Evolutionary conservation across 2,888 invertebrate species (phyloP).

Genomic region (Drosophila cognata): DNA sequence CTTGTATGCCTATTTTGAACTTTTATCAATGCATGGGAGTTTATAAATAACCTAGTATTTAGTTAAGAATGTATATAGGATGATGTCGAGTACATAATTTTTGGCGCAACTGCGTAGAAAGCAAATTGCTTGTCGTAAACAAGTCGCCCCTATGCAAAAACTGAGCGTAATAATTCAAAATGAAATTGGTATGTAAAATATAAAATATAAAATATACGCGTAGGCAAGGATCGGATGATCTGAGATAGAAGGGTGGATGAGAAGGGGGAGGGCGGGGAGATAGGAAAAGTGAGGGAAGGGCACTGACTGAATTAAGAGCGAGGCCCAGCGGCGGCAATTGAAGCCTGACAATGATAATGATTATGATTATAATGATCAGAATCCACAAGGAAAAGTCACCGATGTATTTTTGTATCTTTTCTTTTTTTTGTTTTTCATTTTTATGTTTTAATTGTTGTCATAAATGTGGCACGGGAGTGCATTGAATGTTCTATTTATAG

Average conservation of each 20-base stretch:
- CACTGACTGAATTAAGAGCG: conserved; percentile 25
- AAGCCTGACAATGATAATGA: conserved; percentile 32
- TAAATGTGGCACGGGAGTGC: conserved; percentile 43
- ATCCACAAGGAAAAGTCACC: conserved; percentile 1
- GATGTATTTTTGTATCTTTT: conserved; percentile 10
- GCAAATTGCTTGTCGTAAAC: conserved; percentile 71
- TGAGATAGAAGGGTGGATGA: not conserved
- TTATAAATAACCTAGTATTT: conserved; percentile 38
- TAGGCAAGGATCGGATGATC: conserved; percentile 20
- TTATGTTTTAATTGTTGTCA: conserved; percentile 53
- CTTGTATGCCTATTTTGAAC: conserved; percentile 56
- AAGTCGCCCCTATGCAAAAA: conserved; percentile 51
- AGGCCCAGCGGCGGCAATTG: conserved; percentile 27
- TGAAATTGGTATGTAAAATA: conserved; percentile 36
- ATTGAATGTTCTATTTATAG: conserved; percentile 49
- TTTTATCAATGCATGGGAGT: conserved; percentile 63
- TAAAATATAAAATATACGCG: conserved; percentile 11
- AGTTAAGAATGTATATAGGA: not conserved
- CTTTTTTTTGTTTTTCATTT: conserved; percentile 23
- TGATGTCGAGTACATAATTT: conserved; percentile 43
- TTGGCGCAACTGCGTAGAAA: conserved; percentile 74
- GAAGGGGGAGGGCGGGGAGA: not conserved
- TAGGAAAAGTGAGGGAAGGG: not conserved
- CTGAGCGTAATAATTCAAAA: conserved; percentile 63
- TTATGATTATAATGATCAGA: conserved; percentile 16